Evolutionary conservation across 2,113 vertebrate genomes (phyloP).

Genomic region (Pristiophorus japonicus): DNA sequence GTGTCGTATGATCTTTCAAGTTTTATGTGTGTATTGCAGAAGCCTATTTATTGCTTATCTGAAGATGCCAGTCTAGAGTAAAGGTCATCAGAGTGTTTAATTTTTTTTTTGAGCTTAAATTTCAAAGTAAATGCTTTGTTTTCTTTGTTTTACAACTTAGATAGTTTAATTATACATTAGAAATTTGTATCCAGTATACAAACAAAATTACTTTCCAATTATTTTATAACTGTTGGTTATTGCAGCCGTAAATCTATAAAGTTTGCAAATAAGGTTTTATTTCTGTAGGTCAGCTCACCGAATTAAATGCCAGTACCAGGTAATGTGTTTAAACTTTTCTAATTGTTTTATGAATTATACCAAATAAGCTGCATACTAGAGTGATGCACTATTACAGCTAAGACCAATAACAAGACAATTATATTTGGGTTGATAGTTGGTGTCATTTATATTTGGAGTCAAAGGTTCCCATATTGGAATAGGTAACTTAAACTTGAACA

Average conservation of each 20-base stretch:
- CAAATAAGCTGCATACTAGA: background rate
- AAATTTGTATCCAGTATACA: background rate
- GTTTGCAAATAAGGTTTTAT: constrained; percentile 26
- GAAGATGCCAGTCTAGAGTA: background rate
- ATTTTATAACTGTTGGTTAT: background rate
- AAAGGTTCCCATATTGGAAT: background rate
- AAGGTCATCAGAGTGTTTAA: background rate
- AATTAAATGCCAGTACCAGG: constrained; percentile 15
- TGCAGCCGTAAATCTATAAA: background rate
- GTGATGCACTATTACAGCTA: background rate
- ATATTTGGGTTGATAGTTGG: background rate
- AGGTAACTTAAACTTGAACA: background rate
- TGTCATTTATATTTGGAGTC: background rate
- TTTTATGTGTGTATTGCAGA: constrained; percentile 10
- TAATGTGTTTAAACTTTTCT: constrained; percentile 16
- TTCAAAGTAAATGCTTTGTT: background rate
- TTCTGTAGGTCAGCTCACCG: background rate
- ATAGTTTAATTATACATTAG: background rate
- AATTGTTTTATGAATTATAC: background rate
- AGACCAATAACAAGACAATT: background rate
- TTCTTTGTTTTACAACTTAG: background rate
- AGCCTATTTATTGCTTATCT: background rate
- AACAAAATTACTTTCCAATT: background rate
- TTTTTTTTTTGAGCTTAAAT: background rate
- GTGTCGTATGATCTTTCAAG: constrained; percentile 42